Evolutionary conservation across 2,113 vertebrate genomes (phyloP), one percentile per base, ranked within the genome.

Genomic region (Urocolius indicus): DNA sequence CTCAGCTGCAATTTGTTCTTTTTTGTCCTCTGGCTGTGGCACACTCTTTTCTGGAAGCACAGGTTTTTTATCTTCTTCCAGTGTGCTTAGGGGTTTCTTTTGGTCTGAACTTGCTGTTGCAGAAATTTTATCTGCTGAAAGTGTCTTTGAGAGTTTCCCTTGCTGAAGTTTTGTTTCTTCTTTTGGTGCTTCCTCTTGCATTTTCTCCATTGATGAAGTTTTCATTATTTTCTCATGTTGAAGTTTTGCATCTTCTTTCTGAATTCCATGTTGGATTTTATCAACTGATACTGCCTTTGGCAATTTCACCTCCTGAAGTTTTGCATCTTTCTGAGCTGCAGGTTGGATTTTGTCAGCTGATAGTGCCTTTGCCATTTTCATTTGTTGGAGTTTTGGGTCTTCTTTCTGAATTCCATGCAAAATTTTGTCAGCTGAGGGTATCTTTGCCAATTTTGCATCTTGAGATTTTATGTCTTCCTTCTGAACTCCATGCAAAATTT

Each of bases 261-360:
- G 88, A 93, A 90, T 57, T 67, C 52, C 90, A 17, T 72, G 76
- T 29, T 95, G 93, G 29, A 96, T 97, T 96, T 97, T 96, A 82
- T 95, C 96, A 90, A 11, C 73, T 58, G 95, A 95, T 89, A 78
- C 52, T 36, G 88, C 49, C 46, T 97, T 96, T 57, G 88, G 51
- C 41, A 96, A 68, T 88, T 90, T 93, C 41, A 55, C 32, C 21
- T 84, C 94, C 54, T 79, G 84, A 94, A 51, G 43, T 23, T 78
- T 69, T 55, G 62, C 20, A 67, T 67, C 84, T 54, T 94, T 94
- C 43, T 88, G 94, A 90, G 59, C 16, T 55, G 55, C 30, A 55
- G 59, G 71, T 3, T 91, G 96, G 46, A 96, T 97, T 97, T 95
- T 97, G 85, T 97, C 96, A 84, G 91, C 94, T 74, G 96, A 97